These are phyloP conservation scores for Beroe ovata DNA, from an alignment of 37 sponge, comb jelly and placozoan genomes.

Conservation along the genomic window DNA sequence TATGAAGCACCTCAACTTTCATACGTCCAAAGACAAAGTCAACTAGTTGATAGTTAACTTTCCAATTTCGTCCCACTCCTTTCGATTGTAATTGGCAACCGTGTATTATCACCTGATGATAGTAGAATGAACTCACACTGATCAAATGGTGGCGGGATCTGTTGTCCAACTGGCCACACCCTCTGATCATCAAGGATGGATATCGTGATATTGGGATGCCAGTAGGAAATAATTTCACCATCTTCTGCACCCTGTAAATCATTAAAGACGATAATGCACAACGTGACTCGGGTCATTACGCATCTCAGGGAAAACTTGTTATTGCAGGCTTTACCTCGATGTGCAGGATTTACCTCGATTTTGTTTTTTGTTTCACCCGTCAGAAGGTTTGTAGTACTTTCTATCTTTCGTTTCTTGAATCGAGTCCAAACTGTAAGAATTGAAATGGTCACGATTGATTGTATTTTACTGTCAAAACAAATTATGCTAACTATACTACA, in stretches of 20 bases:
- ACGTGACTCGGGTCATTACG: too few relatives aligned
- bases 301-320: too few relatives aligned
- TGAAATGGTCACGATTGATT: background rate
- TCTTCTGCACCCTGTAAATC: background rate
- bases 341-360: constrained; percentile 32
- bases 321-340: too few relatives aligned
- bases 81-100: background rate
- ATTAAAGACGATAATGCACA: too few relatives aligned
- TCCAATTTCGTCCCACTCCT: background rate
- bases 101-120: background rate
- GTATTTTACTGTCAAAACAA: too few relatives aligned
- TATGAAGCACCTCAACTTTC: constrained; percentile 20
- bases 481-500: too few relatives aligned
- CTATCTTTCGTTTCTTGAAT: constrained; percentile 76
- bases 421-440: constrained; percentile 78
- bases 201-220: constrained; percentile 92
- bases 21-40: background rate
- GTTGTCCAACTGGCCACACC: constrained; percentile 70
- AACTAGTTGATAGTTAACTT: background rate
- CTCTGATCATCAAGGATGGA: constrained; percentile 89
- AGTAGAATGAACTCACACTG: constrained; percentile 73
- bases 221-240: constrained; percentile 84
- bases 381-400: constrained; percentile 87
- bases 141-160: constrained; percentile 83
- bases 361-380: constrained; percentile 81